Evolutionary conservation across 1,140 invertebrate genomes (phyloP).

Genomic region (Lutraria rhynchaena): DNA sequence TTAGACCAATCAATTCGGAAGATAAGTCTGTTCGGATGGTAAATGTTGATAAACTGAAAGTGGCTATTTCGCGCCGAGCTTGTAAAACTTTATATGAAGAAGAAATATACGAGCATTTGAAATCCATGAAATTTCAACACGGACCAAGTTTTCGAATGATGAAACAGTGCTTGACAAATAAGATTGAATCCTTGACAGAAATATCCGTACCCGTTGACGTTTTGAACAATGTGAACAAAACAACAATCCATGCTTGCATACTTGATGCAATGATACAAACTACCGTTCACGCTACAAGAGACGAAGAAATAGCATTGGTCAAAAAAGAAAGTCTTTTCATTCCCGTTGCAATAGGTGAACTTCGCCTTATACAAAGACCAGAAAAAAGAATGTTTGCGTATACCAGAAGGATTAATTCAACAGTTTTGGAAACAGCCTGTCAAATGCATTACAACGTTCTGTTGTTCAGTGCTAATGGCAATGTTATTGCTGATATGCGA

Average conservation of each 20-base stretch:
- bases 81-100: background rate
- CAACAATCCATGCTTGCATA: conserved; percentile 33
- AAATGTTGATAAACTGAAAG: background rate
- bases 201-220: background rate
- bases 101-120: conserved; percentile 21
- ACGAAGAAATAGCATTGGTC: background rate
- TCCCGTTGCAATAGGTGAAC: conserved; percentile 10
- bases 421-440: conserved; percentile 9
- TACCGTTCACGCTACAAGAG: background rate
- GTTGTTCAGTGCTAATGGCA: background rate
- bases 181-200: background rate
- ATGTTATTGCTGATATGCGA: conserved; percentile 1
- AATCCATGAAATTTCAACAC: conserved; percentile 30
- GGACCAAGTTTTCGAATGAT: conserved; percentile 10
- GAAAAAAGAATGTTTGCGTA: conserved; percentile 12
- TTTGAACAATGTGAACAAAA: background rate
- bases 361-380: conserved; percentile 1
- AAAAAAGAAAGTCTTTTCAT: background rate
- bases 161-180: background rate
- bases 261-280: conserved; percentile 42
- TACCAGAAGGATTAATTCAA: conserved; percentile 14
- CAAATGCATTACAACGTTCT: conserved; percentile 17
- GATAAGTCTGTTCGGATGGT: background rate
- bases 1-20: background rate
- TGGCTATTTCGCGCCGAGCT: background rate